Percentiles rank a stretch among this genome's conserved stretches.
Evolutionary conservation across 2,113 vertebrate genomes (phyloP).

Genomic region (Gobiocypris rarus): DNA sequence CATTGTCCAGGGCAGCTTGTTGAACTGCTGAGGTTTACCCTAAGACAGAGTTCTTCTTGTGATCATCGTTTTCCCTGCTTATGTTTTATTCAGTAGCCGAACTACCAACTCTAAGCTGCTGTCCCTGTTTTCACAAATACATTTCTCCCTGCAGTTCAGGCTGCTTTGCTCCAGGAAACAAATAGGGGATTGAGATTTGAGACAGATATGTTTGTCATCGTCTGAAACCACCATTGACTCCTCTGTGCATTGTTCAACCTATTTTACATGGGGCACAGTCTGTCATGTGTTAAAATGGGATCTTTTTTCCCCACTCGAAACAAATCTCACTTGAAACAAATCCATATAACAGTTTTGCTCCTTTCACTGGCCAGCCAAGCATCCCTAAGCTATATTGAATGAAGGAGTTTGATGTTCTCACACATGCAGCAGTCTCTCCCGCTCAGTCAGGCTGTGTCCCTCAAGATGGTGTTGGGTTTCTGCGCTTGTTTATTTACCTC

Average conservation of each 20-base stretch:
- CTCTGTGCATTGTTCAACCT: neutral
- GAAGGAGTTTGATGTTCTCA: constrained; percentile 19
- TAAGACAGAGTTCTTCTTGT: constrained; percentile 69
- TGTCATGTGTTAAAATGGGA: neutral
- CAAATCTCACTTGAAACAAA: constrained; percentile 21
- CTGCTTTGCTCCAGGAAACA: constrained; percentile 50
- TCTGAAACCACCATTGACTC: constrained; percentile 7
- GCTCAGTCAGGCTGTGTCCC: neutral
- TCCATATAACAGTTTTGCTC: neutral
- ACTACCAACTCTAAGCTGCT: constrained; percentile 63
- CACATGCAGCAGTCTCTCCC: neutral
- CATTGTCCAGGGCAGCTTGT: neutral
- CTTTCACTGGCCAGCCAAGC: neutral
- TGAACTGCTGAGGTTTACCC: constrained; percentile 38
- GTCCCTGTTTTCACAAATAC: constrained; percentile 54
- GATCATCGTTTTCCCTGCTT: constrained; percentile 59
- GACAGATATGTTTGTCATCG: constrained; percentile 43
- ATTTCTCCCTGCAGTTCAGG: constrained; percentile 37
- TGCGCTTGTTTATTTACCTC: constrained; percentile 51
- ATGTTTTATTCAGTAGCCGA: constrained; percentile 71
- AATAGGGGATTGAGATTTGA: constrained; percentile 56
- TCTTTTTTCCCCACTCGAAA: neutral
- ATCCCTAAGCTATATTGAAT: neutral
- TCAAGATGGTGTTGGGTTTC: constrained; percentile 58
- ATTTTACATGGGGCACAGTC: neutral